Base-by-base conservation (phyloP, 2,797 vertebrate genomes). In the Ctenochaetus hawaiiensis region DNA sequence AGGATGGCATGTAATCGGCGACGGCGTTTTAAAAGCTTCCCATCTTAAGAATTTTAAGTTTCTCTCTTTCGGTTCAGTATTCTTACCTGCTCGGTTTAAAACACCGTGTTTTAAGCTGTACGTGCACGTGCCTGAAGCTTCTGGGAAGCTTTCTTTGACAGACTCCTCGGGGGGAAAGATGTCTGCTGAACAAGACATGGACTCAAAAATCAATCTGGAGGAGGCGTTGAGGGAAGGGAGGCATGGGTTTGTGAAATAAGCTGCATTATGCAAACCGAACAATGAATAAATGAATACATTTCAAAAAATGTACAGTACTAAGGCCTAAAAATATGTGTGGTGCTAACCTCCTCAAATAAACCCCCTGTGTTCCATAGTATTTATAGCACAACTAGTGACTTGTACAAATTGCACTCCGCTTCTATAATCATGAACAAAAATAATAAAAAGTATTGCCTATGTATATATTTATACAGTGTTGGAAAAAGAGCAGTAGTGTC, bases 341-440 rank as follows among this genome's bases (percentile, higher is more conserved):
- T 99, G 98, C 97, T 95, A 97, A 95, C 97, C 98, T 97, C 97
- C 96, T 97, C 76, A 76, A 85, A 92, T 96, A 97, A 94, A 96
- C 95, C 96, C 96, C 96, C 96, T 96, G 97, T 98, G 97, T 99
- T 99, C 97, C 97, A 99, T 99, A 98, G 97, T 98, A 98, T 99
- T 99, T 99, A 99, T 99, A 98, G 98, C 98, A 99, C 98, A 99
- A 98, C 97, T 98, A 98, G 97, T 97, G 97, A 98, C 97, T 97
- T 98, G 97, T 99, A 99, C 97, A 97, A 99, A 98, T 99, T 99
- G 98, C 98, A 99, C 98, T 99, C 97, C 94, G 97, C 98, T 99
- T 97, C 97, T 93, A 97, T 99, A 98, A 96, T 99, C 98, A 99
- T 96, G 97, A 93, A 98, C 97, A 97, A 98, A 98, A 97, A 97